A percentile compares a stretch with the other conserved stretches of the same genome.
These are phyloP conservation scores for Hyalella azteca DNA, from an alignment of 2,888 invertebrate species.

Conservation along the genomic window DNA sequence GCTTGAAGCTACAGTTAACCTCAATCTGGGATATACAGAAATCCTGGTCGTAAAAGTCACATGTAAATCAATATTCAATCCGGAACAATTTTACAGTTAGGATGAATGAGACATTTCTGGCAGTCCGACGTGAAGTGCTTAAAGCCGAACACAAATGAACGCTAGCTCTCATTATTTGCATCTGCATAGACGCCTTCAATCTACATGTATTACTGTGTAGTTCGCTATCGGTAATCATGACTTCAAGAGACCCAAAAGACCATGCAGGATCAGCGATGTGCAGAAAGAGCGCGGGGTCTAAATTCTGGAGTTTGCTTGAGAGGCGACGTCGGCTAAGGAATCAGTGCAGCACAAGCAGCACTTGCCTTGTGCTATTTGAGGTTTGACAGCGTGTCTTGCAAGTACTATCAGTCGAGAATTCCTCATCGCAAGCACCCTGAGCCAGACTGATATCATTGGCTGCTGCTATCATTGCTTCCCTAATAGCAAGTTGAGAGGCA, in stretches of 20 bases:
- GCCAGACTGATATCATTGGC: conserved; percentile 28
- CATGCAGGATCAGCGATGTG: too few relatives aligned
- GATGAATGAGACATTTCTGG: conserved; percentile 12
- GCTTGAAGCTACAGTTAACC: too few relatives aligned
- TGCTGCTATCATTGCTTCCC: conserved; percentile 26
- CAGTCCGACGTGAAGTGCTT: background rate
- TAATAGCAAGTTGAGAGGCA: conserved; percentile 35
- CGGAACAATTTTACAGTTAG: too few relatives aligned
- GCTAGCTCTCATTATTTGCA: background rate
- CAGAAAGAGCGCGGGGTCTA: too few relatives aligned
- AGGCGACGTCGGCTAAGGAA: background rate
- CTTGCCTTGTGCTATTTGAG: background rate
- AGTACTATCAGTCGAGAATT: background rate
- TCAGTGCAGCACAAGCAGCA: background rate
- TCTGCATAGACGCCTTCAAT: conserved; percentile 11
- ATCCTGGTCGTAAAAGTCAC: too few relatives aligned
- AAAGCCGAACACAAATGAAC: background rate
- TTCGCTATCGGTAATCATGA: background rate
- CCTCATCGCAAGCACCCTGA: background rate
- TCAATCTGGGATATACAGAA: too few relatives aligned
- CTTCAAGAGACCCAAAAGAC: background rate
- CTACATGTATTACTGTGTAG: background rate
- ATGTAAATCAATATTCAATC: too few relatives aligned
- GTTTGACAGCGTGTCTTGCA: background rate
- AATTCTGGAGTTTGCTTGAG: too few relatives aligned